Evolutionary conservation across 2,888 invertebrate species (phyloP).

Genomic region (Bugula neritina): DNA sequence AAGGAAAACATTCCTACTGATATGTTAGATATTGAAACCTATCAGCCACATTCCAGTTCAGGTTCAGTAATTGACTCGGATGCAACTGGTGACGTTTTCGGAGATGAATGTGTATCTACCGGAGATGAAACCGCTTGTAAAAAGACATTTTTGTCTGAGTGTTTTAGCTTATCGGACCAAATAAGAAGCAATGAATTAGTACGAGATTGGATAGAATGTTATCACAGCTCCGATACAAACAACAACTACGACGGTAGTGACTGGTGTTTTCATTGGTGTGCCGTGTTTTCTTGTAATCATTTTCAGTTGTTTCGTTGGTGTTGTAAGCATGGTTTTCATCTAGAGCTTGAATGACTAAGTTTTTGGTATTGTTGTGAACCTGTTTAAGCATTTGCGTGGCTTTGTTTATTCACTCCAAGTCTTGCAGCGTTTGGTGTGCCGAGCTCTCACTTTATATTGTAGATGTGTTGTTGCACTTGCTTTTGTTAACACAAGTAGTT

Average conservation of each 20-base stretch:
- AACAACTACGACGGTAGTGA: background rate
- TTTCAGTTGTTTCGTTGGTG: background rate
- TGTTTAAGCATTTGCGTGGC: no score
- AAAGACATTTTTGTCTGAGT: background rate
- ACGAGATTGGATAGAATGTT: background rate
- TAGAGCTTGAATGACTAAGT: no score
- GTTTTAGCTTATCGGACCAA: background rate
- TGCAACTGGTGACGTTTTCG: background rate
- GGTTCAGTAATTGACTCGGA: background rate
- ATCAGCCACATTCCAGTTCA: background rate
- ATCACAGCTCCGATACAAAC: background rate
- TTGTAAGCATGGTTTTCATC: background rate
- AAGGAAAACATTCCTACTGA: constrained; percentile 20
- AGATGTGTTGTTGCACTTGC: no score
- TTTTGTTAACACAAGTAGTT: no score
- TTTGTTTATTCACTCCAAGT: no score
- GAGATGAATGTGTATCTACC: no score
- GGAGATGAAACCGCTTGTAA: no score
- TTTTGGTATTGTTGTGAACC: no score
- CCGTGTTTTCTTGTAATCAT: no score
- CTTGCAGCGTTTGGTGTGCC: no score
- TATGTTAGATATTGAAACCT: background rate
- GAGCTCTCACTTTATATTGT: no score
- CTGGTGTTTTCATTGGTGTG: background rate
- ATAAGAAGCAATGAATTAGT: background rate